A percentile compares a stretch with the other conserved stretches of the same genome.
phyloP scores from a whole-genome alignment of 1,140 invertebrate genomes.

The Heliconius melpomene region DNA sequence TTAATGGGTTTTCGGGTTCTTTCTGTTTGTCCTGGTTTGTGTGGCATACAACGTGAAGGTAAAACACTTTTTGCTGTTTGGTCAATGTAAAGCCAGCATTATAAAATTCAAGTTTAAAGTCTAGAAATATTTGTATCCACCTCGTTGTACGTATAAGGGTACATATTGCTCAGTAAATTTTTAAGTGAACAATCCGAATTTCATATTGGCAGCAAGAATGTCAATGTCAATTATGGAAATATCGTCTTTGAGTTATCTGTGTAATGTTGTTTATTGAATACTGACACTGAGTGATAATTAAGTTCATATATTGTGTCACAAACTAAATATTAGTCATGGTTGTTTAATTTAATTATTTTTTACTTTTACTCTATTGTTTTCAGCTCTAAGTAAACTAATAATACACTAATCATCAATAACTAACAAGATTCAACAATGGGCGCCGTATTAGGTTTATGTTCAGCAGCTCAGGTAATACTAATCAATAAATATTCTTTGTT shows the following conservation, averaged over 20 bases:
- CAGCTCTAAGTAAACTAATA: neutral
- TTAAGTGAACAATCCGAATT: neutral
- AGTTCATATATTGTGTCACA: slow-evolving; percentile 1
- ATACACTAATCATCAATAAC: neutral
- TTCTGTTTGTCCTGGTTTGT: too few relatives aligned
- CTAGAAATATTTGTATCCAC: too few relatives aligned
- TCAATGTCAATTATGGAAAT: neutral
- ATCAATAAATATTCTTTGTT: slow-evolving; percentile 41
- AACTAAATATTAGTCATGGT: slow-evolving; percentile 26
- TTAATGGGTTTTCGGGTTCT: too few relatives aligned
- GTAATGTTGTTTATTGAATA: neutral
- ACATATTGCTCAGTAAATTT: too few relatives aligned
- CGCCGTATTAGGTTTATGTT: slow-evolving; percentile 84
- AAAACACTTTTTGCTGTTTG: too few relatives aligned
- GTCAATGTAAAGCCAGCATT: too few relatives aligned
- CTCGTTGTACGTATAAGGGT: too few relatives aligned
- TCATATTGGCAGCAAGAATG: neutral
- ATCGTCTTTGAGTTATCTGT: neutral
- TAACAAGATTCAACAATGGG: slow-evolving; percentile 76
- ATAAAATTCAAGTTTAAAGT: too few relatives aligned
- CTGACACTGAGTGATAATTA: neutral
- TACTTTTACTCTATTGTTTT: slow-evolving; percentile 12
- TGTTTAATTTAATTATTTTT: slow-evolving; percentile 4
- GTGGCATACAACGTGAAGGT: too few relatives aligned
- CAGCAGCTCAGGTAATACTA: slow-evolving; percentile 83